Evolutionary conservation across 2,888 invertebrate species (phyloP).

Genomic region (Nomada fabriciana): DNA sequence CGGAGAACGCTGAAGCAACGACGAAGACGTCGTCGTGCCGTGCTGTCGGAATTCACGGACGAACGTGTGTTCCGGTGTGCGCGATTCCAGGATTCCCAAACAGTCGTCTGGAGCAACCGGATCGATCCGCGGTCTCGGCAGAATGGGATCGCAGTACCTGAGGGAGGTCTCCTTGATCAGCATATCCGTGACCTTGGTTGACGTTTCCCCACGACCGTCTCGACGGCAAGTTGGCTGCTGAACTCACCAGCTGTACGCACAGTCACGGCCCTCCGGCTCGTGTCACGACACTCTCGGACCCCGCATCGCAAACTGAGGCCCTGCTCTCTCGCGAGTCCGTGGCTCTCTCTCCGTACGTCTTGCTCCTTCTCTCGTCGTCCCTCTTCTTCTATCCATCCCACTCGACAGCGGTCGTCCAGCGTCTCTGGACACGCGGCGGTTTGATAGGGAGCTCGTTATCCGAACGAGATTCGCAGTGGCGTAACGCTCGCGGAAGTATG

Average conservation of each 20-base stretch:
- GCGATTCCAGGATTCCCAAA: constrained; percentile 38
- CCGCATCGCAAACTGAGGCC: constrained; percentile 81
- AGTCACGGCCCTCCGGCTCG: constrained; percentile 76
- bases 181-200: constrained; percentile 76
- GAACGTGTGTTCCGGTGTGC: background rate
- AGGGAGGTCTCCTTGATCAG: constrained; percentile 83
- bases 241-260: constrained; percentile 75
- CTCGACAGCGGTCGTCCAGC: constrained; percentile 25
- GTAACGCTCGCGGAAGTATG: constrained; percentile 53
- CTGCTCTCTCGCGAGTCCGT: constrained; percentile 48
- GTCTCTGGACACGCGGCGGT: constrained; percentile 62
- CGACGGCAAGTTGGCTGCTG: constrained; percentile 62
- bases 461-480: constrained; percentile 67
- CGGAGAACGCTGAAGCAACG: background rate
- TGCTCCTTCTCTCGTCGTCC: constrained; percentile 39
- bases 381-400: constrained; percentile 28
- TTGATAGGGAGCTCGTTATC: constrained; percentile 71
- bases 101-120: constrained; percentile 1
- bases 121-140: constrained; percentile 41
- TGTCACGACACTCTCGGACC: constrained; percentile 79
- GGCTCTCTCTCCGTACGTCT: constrained; percentile 41
- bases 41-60: constrained; percentile 37
- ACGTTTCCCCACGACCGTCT: constrained; percentile 63
- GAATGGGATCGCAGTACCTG: constrained; percentile 75
- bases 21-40: constrained; percentile 7